These are phyloP conservation scores for Sebastolobus altivelis DNA, from an alignment of 2,797 vertebrate genomes.

Conservation along the genomic window DNA sequence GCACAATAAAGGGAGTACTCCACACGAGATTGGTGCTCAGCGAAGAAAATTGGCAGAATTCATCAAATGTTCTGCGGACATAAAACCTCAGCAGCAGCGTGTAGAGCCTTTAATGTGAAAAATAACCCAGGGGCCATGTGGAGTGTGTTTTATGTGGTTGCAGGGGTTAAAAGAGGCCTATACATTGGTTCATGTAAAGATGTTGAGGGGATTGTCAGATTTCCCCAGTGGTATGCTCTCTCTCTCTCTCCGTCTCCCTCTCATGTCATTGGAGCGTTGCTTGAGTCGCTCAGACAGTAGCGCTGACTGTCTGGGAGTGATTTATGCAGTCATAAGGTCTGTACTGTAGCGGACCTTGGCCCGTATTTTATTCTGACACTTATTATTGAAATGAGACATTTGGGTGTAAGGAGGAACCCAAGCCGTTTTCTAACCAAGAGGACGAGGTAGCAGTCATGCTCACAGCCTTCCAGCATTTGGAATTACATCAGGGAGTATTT, in stretches of 20 bases:
- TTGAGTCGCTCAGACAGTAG: conserved; percentile 79
- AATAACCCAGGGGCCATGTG: conserved; percentile 75
- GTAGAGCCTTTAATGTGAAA: conserved; percentile 79
- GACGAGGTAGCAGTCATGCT: conserved; percentile 54
- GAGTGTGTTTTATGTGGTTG: conserved; percentile 81
- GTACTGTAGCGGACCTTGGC: conserved; percentile 77
- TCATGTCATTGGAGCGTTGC: conserved; percentile 79
- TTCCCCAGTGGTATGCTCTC: conserved; percentile 85
- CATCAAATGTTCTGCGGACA: conserved; percentile 75
- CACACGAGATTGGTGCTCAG: conserved; percentile 68
- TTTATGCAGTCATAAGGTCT: conserved; percentile 88
- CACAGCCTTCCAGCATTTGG: conserved; percentile 35
- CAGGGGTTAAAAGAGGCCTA: conserved; percentile 82
- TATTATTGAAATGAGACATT: conserved; percentile 89
- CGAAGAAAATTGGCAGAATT: conserved; percentile 82
- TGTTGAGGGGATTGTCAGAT: conserved; percentile 85
- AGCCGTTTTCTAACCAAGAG: conserved; percentile 51
- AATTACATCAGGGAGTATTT: conserved; percentile 68
- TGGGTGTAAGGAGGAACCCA: conserved; percentile 72
- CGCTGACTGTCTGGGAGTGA: conserved; percentile 84
- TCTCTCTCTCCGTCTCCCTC: conserved; percentile 46
- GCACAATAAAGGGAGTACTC: conserved; percentile 71
- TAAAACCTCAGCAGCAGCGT: conserved; percentile 65
- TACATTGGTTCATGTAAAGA: conserved; percentile 78
- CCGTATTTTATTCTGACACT: conserved; percentile 88